Conservation (phyloP, 2,113 vertebrate genomes). For the Mungos mungo region DNA sequence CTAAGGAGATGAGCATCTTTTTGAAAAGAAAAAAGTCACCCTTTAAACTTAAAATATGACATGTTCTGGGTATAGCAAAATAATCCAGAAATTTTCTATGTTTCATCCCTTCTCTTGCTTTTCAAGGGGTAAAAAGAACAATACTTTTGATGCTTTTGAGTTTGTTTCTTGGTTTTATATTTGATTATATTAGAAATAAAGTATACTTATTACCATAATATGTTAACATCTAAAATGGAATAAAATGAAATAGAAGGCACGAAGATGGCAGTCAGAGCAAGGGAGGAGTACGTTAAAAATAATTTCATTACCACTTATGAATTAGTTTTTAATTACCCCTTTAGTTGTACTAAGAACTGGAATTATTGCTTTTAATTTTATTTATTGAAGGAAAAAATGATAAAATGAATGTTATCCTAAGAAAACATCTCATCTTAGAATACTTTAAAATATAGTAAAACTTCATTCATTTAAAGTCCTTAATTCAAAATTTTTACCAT, state of each 20-base stretch:
- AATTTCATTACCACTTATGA: constrained; percentile 15
- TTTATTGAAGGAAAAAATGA: constrained; percentile 47
- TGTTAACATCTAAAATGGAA: neutral
- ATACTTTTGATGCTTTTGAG: constrained; percentile 31
- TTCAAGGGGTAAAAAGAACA: constrained; percentile 6
- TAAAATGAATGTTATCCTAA: neutral
- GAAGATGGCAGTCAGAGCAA: neutral
- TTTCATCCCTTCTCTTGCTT: neutral
- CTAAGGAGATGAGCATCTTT: neutral
- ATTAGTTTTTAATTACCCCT: neutral
- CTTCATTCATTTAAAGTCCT: neutral
- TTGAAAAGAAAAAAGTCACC: neutral
- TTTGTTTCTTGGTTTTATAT: constrained; percentile 22
- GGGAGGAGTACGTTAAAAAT: neutral
- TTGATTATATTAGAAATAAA: constrained; percentile 47
- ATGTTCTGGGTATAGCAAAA: neutral
- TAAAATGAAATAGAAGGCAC: neutral
- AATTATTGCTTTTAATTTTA: constrained; percentile 38
- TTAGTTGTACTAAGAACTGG: constrained; percentile 1
- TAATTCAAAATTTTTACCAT: constrained; percentile 28
- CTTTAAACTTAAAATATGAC: neutral
- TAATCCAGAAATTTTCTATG: neutral
- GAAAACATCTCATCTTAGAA: neutral
- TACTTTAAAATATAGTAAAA: constrained; percentile 32
- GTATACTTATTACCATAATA: neutral